Base-by-base conservation (phyloP, 35 echinoderm and acorn worm genomes). In the Patiria miniata region DNA sequence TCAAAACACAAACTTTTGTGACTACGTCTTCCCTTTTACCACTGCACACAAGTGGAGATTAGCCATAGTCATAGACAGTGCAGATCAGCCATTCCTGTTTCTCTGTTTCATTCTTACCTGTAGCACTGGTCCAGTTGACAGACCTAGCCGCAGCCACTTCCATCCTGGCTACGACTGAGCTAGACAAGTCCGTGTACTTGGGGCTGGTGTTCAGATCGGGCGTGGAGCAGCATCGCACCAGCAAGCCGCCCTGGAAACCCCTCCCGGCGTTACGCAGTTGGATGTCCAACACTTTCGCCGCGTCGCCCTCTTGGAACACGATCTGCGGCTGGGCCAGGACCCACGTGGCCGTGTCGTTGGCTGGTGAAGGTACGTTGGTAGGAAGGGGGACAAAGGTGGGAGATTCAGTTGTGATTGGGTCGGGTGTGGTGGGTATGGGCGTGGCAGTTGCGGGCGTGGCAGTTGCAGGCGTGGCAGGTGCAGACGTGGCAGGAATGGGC, bases 181-280 rank as follows among this genome's bases (percentile, higher is more conserved):
- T 81, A 7, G 90, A 87, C 21, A 65, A 79, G 23, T 92, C 94
- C 3, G 78, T 99, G 60, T 92, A 98, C 58, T 92, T 91, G 3
- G 92, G 82, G 51, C 90, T 99, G 19, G 81, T 83, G 79, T 94
- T 99, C 1, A 92, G 47, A 16, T 95, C 90, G 29, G 40, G 18
- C 7, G 92, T 57, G 19, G 89, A 89, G 80, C 96, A 99, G 40
- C 96, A 99, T 1, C 92, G 86, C 16, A 99, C 56, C 29, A 99
- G 52, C 17, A 99, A 57, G 21, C 83, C 83, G 8, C 91, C 92
- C 58, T 73, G 19, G 61, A 86, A 92, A 1, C 52, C 68, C 21
- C 51, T 60, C 7, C 39, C 26, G 6, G 23, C 37, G 1, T 83
- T 22, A 7, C 87, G 36, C 30, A 91, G 93, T 15, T 39, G 78